Percentiles rank a stretch among this genome's conserved stretches.
Evolutionary conservation across 2,888 invertebrate genomes (phyloP).

Genomic region (Tortrix viridana): DNA sequence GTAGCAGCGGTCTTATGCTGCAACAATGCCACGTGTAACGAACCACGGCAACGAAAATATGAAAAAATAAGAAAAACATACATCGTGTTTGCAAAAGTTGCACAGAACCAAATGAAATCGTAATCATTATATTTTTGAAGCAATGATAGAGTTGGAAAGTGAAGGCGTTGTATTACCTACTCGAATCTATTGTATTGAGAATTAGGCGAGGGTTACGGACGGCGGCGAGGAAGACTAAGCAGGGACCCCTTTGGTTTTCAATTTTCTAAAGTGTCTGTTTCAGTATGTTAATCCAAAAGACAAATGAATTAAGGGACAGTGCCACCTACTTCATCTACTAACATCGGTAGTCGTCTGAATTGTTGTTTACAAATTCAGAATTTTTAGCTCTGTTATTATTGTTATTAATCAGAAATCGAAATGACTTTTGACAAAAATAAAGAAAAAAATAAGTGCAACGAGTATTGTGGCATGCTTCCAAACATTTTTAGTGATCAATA

Average conservation of each 20-base stretch:
- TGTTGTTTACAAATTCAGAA: too few relatives aligned
- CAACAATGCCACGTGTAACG: too few relatives aligned
- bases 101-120: not conserved
- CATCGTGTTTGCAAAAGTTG: too few relatives aligned
- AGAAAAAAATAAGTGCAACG: slow-evolving; percentile 23
- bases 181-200: slow-evolving; percentile 14
- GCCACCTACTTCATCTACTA: too few relatives aligned
- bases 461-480: slow-evolving; percentile 39
- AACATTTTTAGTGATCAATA: slow-evolving; percentile 10
- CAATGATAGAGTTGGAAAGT: slow-evolving; percentile 58
- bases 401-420: not conserved
- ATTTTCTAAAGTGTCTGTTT: slow-evolving; percentile 81
- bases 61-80: too few relatives aligned
- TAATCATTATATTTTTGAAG: slow-evolving; percentile 10
- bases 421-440: slow-evolving; percentile 20
- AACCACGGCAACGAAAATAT: too few relatives aligned
- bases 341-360: too few relatives aligned
- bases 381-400: too few relatives aligned
- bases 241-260: slow-evolving; percentile 81
- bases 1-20: too few relatives aligned
- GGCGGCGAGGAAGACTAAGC: slow-evolving; percentile 77
- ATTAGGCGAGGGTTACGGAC: slow-evolving; percentile 68
- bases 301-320: slow-evolving; percentile 48
- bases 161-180: too few relatives aligned
- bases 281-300: slow-evolving; percentile 72